Evolutionary conservation across 2,113 vertebrate species (phyloP).

Genomic region (Nothobranchius furzeri): DNA sequence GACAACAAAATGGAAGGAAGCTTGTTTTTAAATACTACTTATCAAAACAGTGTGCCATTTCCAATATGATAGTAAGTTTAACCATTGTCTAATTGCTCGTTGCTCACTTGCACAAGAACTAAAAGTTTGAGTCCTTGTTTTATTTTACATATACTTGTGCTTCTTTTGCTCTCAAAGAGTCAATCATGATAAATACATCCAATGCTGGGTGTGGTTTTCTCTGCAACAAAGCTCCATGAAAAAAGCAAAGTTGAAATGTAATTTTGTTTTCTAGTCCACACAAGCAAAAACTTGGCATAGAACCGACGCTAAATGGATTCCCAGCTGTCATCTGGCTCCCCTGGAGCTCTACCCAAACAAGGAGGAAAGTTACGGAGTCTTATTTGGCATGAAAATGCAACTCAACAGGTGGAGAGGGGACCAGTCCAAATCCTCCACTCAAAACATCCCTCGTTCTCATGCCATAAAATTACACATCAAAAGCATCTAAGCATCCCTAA

Average conservation of each 20-base stretch:
- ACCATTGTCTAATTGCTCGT: not conserved
- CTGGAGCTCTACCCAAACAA: not conserved
- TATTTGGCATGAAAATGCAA: conserved; percentile 56
- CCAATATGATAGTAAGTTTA: not conserved
- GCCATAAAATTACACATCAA: conserved; percentile 78
- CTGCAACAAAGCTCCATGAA: not conserved
- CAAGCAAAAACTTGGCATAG: conserved; percentile 36
- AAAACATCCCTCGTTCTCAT: conserved; percentile 71
- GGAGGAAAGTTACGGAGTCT: conserved; percentile 38
- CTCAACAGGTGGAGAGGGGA: conserved; percentile 71
- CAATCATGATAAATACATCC: not conserved
- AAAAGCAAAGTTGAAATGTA: conserved; percentile 2
- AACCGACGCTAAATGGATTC: conserved; percentile 31
- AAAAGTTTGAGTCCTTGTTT: not conserved
- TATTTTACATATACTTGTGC: not conserved
- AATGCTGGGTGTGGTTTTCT: not conserved
- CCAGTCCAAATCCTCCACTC: conserved; percentile 59
- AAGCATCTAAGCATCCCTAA: conserved; percentile 72
- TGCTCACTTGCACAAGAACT: not conserved
- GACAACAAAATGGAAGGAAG: not conserved
- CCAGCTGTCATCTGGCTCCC: conserved; percentile 36
- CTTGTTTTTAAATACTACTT: no score
- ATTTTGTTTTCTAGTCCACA: conserved; percentile 16
- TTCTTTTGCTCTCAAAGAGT: not conserved
- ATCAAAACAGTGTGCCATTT: no score